Percentiles rank a stretch among this genome's conserved stretches.
phyloP scores from a whole-genome alignment of 2,113 vertebrate genomes.

The Daubentonia madagascariensis region DNA sequence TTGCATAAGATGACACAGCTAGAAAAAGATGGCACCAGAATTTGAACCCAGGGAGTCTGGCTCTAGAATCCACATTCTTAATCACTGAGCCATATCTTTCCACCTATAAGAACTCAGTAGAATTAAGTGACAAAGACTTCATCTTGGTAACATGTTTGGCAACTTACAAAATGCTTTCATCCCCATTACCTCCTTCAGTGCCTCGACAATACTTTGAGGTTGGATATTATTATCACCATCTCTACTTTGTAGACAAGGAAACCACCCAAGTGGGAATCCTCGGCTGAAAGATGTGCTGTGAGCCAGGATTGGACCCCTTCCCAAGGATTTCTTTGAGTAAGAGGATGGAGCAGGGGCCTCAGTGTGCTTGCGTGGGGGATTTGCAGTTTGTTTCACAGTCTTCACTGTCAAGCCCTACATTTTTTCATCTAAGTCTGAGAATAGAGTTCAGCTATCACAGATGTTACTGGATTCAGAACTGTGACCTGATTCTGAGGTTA shows the following conservation, averaged over 20 bases:
- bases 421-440: not conserved
- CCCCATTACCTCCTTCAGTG: not conserved
- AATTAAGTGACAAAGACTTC: not conserved
- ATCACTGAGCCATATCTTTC: not conserved
- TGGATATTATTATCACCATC: too few relatives aligned
- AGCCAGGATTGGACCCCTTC: not conserved
- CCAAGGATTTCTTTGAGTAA: not conserved
- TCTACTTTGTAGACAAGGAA: not conserved
- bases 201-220: not conserved
- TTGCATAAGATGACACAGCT: not conserved
- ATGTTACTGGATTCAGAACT: not conserved
- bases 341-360: too few relatives aligned
- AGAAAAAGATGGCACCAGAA: not conserved
- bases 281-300: not conserved
- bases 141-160: not conserved
- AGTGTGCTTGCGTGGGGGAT: rapidly evolving
- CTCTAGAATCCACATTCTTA: not conserved
- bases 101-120: not conserved
- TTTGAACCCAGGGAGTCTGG: not conserved
- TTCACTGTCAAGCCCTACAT: not conserved
- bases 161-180: not conserved
- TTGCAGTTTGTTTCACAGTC: not conserved
- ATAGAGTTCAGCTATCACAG: not conserved
- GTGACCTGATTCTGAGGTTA: not conserved
- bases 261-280: not conserved